Percentiles rank a stretch among this genome's conserved stretches.
These are phyloP conservation scores for Lepidotrigona ventralis DNA, from an alignment of 1,140 invertebrate genomes.

Conservation along the genomic window DNA sequence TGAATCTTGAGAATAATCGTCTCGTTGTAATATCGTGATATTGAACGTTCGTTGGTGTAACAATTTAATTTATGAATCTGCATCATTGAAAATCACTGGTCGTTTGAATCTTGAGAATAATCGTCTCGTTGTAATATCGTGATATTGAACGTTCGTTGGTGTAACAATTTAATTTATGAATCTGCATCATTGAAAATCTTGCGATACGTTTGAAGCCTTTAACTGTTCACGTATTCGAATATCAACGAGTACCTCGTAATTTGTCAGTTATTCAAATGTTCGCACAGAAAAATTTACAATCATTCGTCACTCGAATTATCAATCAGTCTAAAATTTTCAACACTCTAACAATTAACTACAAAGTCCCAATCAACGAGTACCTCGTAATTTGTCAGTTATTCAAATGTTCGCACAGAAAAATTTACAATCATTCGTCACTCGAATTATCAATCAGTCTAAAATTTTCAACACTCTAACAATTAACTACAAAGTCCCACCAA, in stretches of 20 bases:
- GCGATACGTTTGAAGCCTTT: neutral
- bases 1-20: neutral
- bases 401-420: too few species aligned
- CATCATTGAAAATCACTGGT: neutral
- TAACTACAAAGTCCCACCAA: too few species aligned
- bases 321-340: too few species aligned
- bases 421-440: too few species aligned
- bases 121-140: neutral
- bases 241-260: neutral
- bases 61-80: too few species aligned
- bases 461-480: too few species aligned
- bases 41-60: neutral
- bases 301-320: too few species aligned
- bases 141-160: neutral
- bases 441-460: too few species aligned
- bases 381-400: neutral
- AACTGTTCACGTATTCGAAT: neutral
- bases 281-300: too few species aligned
- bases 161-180: neutral
- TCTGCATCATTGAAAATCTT: too few species aligned
- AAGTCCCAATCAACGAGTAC: too few species aligned
- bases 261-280: neutral
- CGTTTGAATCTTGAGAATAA: neutral
- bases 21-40: neutral
- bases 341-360: too few species aligned